Evolutionary conservation across 30 jellyfish, hydroid and myxozoan species (phyloP), one percentile per base, ranked within the genome.

Genomic region (Nemopilema nomurai): DNA sequence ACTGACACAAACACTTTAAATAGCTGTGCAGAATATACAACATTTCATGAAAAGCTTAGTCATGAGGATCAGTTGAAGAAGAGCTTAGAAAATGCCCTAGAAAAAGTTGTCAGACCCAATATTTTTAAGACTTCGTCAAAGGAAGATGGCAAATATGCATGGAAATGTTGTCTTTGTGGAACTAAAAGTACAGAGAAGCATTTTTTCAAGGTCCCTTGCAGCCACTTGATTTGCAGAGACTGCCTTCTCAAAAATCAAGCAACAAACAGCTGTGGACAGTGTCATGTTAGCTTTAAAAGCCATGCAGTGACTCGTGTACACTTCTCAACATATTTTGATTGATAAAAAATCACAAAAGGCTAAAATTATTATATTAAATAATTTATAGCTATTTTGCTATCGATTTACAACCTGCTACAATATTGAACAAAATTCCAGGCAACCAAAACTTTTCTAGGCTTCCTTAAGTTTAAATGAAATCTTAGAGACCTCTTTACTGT

Each of bases 21-120:
- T 3, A 3, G 6, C 13, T 3, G 57, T 41, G 57, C 6, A 41
- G 13, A 41, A 13, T 6, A 41, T 3, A 6, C 6, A 41, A 41
- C 9, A 41, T 6, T 41, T 41, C 6, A 41, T 41, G 57, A 13
- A 13, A 41, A 41, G 13, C 57, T 13, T 41, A 41, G 57, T 49
- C 95, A 86, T 77, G 89, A 86, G 64, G 87, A 76, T 9, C 28
- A 25, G 28, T 32, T 86, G 32, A 57, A 86, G 17, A 31, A 77
- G 30, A 76, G 95, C 62, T 80, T 86, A 0, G 89, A 77, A 51
- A 57, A 75, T 49, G 95, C 95, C 26, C 57, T 86, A 28, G 28
- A 86, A 28, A 62, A 63, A 18, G 69, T 33, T 18, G 69, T 51
- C 1, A 0, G 49, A 20, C 22, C 29, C 1, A 17, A 51, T 41